These are phyloP conservation scores for Leptura quadrifasciata DNA, from an alignment of 2,888 invertebrate genomes.

Conservation along the genomic window DNA sequence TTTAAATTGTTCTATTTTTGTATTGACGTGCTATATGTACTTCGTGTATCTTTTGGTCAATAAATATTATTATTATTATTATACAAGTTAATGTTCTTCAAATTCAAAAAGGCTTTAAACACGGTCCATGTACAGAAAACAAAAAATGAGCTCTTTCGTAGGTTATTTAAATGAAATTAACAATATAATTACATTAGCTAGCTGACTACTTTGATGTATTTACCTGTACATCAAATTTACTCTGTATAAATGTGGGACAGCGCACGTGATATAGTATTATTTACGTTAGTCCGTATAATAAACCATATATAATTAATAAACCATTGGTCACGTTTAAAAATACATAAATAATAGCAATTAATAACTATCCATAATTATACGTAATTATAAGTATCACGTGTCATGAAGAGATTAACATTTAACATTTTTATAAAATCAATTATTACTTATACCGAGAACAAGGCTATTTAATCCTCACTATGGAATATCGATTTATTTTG, in stretches of 20 bases:
- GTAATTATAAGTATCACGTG: conserved; percentile 3
- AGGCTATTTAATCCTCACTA: not conserved
- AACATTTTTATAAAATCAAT: not conserved
- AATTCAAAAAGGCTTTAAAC: too few relatives aligned
- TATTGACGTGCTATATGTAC: too few relatives aligned
- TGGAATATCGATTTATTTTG: not conserved
- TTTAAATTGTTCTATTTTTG: too few relatives aligned
- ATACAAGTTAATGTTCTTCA: too few relatives aligned
- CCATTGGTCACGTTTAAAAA: conserved; percentile 1
- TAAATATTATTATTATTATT: too few relatives aligned
- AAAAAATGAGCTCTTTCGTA: too few relatives aligned
- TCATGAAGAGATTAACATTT: not conserved
- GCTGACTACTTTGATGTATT: too few relatives aligned
- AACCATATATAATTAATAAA: not conserved
- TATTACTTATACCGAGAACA: not conserved
- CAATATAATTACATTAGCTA: too few relatives aligned
- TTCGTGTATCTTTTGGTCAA: too few relatives aligned
- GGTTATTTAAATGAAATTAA: too few relatives aligned
- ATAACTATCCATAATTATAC: not conserved
- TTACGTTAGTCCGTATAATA: not conserved
- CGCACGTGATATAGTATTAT: not conserved
- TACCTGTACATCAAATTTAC: too few relatives aligned
- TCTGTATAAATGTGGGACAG: not conserved
- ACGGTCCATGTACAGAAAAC: too few relatives aligned
- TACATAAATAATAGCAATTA: not conserved